Evolutionary conservation across 2,113 vertebrate species (phyloP).

Genomic region (Chitala chitala): DNA sequence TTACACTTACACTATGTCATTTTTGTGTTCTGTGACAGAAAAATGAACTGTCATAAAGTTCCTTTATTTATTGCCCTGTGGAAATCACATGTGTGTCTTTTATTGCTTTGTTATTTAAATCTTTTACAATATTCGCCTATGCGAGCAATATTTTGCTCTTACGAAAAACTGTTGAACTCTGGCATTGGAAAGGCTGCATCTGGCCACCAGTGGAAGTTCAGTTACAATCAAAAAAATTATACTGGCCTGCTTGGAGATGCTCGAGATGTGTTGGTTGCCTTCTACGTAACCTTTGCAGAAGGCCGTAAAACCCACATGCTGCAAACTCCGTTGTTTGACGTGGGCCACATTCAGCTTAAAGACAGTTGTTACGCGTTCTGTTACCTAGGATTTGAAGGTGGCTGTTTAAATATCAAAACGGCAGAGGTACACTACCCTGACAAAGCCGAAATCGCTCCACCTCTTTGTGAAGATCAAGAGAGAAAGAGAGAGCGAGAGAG

Average conservation of each 20-base stretch:
- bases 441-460: not conserved
- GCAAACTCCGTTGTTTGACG: no score
- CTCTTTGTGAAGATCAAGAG: slow-evolving; percentile 18
- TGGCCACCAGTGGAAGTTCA: slow-evolving; percentile 40
- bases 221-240: slow-evolving; percentile 33
- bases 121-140: slow-evolving; percentile 25
- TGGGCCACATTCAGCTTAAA: no score
- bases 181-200: slow-evolving; percentile 36
- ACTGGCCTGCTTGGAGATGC: slow-evolving; percentile 38
- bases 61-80: slow-evolving; percentile 19
- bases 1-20: slow-evolving; percentile 43
- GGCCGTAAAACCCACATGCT: no score
- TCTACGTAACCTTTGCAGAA: no score
- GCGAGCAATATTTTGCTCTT: slow-evolving; percentile 33
- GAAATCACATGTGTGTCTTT: slow-evolving; percentile 16
- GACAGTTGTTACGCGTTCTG: slow-evolving; percentile 52
- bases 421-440: slow-evolving; percentile 12
- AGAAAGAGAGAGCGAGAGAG: slow-evolving; percentile 32
- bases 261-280: slow-evolving; percentile 42
- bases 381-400: slow-evolving; percentile 52
- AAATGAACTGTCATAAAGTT: slow-evolving; percentile 19
- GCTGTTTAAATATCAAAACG: slow-evolving; percentile 48
- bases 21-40: slow-evolving; percentile 14
- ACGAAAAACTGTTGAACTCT: slow-evolving; percentile 28
- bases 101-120: slow-evolving; percentile 25